Evolutionary conservation across 2,888 invertebrate genomes (phyloP).

Genomic region (Chelonus formosanus): DNA sequence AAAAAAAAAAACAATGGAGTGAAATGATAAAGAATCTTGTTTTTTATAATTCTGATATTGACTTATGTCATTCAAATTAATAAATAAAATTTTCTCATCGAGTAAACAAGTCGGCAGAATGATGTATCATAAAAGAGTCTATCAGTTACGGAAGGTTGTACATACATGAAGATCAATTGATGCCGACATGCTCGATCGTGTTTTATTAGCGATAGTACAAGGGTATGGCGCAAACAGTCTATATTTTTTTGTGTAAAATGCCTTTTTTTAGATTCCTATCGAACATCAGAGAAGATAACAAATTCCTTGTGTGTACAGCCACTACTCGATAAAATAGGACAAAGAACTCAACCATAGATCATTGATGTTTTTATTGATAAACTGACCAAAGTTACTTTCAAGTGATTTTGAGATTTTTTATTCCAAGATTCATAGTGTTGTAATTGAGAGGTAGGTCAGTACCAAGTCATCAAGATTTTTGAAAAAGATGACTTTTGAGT

Average conservation of each 20-base stretch:
- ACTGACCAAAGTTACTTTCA: neutral
- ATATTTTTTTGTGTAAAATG: slow-evolving; percentile 43
- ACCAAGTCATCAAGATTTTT: too few species aligned
- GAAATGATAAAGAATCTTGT: too few species aligned
- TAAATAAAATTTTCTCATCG: slow-evolving; percentile 17
- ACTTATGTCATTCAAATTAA: neutral
- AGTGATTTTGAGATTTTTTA: too few species aligned
- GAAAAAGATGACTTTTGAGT: too few species aligned
- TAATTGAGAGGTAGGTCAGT: too few species aligned
- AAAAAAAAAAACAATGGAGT: too few species aligned
- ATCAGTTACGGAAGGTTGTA: slow-evolving; percentile 40
- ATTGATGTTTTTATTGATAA: slow-evolving; percentile 13
- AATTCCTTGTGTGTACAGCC: slow-evolving; percentile 28
- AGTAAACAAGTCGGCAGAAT: slow-evolving; percentile 22
- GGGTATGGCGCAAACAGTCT: slow-evolving; percentile 46
- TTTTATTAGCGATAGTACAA: slow-evolving; percentile 57
- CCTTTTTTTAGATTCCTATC: slow-evolving; percentile 48
- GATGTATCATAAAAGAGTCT: slow-evolving; percentile 38
- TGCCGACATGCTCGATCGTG: slow-evolving; percentile 50
- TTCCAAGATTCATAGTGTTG: too few species aligned
- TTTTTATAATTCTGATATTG: neutral
- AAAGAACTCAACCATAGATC: slow-evolving; percentile 10
- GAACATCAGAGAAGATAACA: slow-evolving; percentile 45
- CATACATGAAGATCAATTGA: slow-evolving; percentile 50
- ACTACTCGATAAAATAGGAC: slow-evolving; percentile 9